Conservation (phyloP, 2,113 vertebrate genomes). For the Synodontis membranacea region DNA sequence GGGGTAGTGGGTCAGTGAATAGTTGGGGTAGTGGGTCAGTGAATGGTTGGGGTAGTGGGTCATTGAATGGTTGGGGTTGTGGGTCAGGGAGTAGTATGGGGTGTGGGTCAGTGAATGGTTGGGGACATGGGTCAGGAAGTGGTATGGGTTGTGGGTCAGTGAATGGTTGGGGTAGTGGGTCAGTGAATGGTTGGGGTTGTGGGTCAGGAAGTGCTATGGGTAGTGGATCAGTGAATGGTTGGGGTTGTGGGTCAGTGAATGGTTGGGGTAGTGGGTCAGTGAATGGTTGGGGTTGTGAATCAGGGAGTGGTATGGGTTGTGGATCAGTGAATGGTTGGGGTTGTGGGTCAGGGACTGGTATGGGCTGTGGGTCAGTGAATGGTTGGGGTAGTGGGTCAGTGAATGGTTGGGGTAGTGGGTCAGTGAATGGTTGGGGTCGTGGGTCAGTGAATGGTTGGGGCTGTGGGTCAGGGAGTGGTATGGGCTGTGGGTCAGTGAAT, state of each 20-base stretch:
- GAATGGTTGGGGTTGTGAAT: too few relatives aligned
- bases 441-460: neutral
- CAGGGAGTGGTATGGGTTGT: too few relatives aligned
- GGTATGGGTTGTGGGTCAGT: neutral
- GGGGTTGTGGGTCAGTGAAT: too few relatives aligned
- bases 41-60: neutral
- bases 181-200: too few relatives aligned
- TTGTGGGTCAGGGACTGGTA: neutral
- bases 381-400: too few relatives aligned
- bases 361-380: neutral
- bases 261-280: too few relatives aligned
- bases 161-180: neutral
- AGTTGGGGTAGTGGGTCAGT: too few relatives aligned
- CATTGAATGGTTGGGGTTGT: neutral
- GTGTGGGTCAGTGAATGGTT: neutral
- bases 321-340: neutral
- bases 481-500: too few relatives aligned
- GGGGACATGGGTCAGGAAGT: neutral
- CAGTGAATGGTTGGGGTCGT: neutral
- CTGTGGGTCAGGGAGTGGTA: neutral
- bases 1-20: neutral
- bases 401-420: neutral
- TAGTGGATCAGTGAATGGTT: neutral
- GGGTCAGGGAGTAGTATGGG: too few relatives aligned
- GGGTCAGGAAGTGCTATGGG: neutral